phyloP scores from a whole-genome alignment of 1,140 invertebrate genomes.

The Magallana ariakensis region DNA sequence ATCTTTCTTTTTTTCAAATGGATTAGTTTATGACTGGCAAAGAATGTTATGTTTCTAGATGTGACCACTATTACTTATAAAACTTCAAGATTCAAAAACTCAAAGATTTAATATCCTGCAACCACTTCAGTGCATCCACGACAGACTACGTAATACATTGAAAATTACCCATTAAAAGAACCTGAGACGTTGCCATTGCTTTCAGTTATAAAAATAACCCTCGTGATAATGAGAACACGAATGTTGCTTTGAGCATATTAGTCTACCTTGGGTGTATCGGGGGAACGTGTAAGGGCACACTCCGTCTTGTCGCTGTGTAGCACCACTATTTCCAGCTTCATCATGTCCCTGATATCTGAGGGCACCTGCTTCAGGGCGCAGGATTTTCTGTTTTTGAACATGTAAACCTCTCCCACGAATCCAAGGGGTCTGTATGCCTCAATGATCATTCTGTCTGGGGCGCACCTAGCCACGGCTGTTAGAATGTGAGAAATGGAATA shows the following conservation, averaged over 20 bases:
- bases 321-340: background rate
- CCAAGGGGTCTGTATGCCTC: slow-evolving; percentile 9
- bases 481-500: background rate
- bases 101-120: too few species aligned
- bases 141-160: too few species aligned
- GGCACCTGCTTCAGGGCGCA: background rate
- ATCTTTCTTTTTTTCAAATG: too few species aligned
- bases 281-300: background rate
- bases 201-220: too few species aligned
- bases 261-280: background rate
- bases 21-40: too few species aligned
- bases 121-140: too few species aligned
- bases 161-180: too few species aligned
- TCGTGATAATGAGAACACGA: background rate
- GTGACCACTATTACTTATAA: too few species aligned
- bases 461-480: background rate
- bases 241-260: background rate
- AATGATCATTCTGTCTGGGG: background rate
- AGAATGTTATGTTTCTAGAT: too few species aligned
- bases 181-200: too few species aligned
- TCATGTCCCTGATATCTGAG: slow-evolving; percentile 1
- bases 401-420: slow-evolving; percentile 1
- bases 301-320: slow-evolving; percentile 11
- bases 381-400: slow-evolving; percentile 7
- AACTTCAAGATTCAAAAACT: too few species aligned